phyloP scores from a whole-genome alignment of 2,113 vertebrate species.

The Acanthochromis polyacanthus region DNA sequence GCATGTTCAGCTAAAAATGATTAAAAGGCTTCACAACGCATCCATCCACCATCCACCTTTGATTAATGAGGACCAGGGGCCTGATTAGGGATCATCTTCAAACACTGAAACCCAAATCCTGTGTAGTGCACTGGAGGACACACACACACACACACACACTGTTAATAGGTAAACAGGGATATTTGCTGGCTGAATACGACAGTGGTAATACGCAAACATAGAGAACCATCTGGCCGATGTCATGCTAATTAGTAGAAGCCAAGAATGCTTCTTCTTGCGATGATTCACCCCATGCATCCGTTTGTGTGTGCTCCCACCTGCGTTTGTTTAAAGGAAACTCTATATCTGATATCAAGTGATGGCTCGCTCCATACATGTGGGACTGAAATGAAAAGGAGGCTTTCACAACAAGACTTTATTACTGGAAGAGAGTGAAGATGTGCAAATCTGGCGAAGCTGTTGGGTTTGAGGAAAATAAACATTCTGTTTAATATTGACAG shows the following conservation, averaged over 20 bases:
- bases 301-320: slow-evolving; percentile 32
- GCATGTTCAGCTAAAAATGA: slow-evolving; percentile 1
- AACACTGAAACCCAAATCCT: slow-evolving; percentile 31
- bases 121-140: not conserved
- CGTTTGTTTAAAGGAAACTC: slow-evolving; percentile 23
- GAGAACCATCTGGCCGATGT: slow-evolving; percentile 20
- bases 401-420: not conserved
- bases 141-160: slow-evolving; percentile 1
- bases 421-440: not conserved
- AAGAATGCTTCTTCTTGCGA: not conserved
- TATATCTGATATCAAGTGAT: slow-evolving; percentile 31
- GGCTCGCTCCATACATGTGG: not conserved
- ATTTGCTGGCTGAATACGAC: slow-evolving; percentile 25
- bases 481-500: not conserved
- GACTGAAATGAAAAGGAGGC: not conserved
- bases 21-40: slow-evolving; percentile 12
- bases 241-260: slow-evolving; percentile 7
- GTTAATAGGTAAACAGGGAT: slow-evolving; percentile 23
- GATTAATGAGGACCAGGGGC: slow-evolving; percentile 17
- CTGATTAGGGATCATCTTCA: slow-evolving; percentile 19
- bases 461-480: slow-evolving; percentile 20
- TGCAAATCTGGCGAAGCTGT: slow-evolving; percentile 15
- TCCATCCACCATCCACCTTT: not conserved
- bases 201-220: slow-evolving; percentile 29
- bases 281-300: slow-evolving; percentile 26